Evolutionary conservation across 92 coral and sea anemone species (phyloP).

Genomic region (Heteractis magnifica): DNA sequence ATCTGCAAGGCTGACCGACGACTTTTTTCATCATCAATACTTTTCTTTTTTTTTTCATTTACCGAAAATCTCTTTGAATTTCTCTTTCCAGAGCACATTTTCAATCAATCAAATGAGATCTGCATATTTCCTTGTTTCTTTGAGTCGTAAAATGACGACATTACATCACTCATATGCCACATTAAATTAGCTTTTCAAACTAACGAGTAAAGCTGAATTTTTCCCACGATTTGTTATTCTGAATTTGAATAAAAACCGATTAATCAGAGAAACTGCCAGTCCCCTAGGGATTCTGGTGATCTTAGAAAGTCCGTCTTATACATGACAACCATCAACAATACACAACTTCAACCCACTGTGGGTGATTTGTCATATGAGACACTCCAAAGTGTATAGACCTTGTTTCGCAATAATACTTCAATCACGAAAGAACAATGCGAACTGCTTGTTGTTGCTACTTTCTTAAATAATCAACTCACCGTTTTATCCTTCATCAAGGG

Average conservation of each 20-base stretch:
- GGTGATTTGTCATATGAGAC: background rate
- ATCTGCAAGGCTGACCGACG: too few relatives aligned
- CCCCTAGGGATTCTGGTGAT: background rate
- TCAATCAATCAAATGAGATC: background rate
- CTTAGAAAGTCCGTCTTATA: background rate
- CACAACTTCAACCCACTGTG: background rate
- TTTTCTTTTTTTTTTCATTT: background rate
- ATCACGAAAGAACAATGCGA: background rate
- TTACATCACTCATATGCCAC: background rate
- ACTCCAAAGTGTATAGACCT: background rate
- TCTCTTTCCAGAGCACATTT: background rate
- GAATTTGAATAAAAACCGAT: background rate
- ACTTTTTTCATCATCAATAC: too few relatives aligned
- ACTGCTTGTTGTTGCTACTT: background rate
- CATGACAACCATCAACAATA: background rate
- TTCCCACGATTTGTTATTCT: constrained; percentile 6
- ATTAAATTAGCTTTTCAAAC: constrained; percentile 4
- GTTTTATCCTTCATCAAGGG: background rate
- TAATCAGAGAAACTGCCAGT: constrained; percentile 2
- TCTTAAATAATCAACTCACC: background rate
- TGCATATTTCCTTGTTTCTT: background rate
- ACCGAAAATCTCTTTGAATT: background rate
- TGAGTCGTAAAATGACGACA: background rate
- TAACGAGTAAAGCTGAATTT: constrained; percentile 7
- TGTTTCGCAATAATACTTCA: background rate